Percentiles rank a stretch among this genome's conserved stretches.
phyloP scores from a whole-genome alignment of 2,888 invertebrate genomes.

The Argyresthia goedartella region DNA sequence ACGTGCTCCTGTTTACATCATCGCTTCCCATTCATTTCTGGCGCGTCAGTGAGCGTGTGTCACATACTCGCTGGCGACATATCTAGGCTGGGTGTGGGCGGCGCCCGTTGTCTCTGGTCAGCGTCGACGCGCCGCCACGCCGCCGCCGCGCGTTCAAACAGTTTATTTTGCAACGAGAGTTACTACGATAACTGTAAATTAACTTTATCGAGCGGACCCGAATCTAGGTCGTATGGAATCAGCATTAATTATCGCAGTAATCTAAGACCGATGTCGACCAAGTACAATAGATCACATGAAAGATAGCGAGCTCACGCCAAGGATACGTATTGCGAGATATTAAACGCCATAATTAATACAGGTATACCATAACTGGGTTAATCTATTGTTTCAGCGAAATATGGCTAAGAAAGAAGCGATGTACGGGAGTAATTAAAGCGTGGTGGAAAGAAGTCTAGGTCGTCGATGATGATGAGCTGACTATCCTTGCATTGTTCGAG shows the following conservation, averaged over 20 bases:
- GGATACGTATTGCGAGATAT: constrained; percentile 44
- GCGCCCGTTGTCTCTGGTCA: constrained; percentile 63
- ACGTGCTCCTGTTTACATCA: constrained; percentile 39
- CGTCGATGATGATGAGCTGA: constrained; percentile 24
- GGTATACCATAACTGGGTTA: constrained; percentile 47
- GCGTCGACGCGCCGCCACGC: constrained; percentile 33
- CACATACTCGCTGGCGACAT: constrained; percentile 1
- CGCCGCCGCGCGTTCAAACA: constrained; percentile 48
- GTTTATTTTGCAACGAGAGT: constrained; percentile 68
- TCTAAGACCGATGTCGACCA: constrained; percentile 62
- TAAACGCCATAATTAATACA: constrained; percentile 34
- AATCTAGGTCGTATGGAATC: constrained; percentile 71
- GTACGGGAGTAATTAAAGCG: constrained; percentile 50
- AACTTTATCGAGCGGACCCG: constrained; percentile 63
- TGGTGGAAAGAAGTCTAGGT: constrained; percentile 61
- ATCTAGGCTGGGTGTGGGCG: constrained; percentile 24
- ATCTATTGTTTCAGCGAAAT: constrained; percentile 46
- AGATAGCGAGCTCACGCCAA: constrained; percentile 59
- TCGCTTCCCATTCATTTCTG: constrained; percentile 39
- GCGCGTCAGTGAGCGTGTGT: not conserved
- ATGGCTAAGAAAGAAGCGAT: constrained; percentile 24
- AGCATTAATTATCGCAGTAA: constrained; percentile 70
- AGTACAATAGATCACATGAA: constrained; percentile 69
- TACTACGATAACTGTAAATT: constrained; percentile 70
- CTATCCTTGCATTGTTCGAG: constrained; percentile 66